Base-by-base conservation (phyloP, 2,113 vertebrate genomes). In the Notechis scutatus region DNA sequence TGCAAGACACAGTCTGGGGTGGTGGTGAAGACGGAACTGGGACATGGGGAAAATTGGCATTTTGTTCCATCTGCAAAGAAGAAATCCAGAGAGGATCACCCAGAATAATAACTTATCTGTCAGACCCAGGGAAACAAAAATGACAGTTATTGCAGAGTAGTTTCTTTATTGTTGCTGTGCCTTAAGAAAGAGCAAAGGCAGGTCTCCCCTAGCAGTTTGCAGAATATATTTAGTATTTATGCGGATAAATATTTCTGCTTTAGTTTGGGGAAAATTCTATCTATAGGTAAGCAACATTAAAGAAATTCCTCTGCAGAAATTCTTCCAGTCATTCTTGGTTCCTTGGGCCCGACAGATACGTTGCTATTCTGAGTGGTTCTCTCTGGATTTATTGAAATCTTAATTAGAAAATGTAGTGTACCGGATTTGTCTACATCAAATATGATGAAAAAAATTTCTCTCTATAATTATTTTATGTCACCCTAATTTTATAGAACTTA, bases 1-100 rank as follows among this genome's bases (percentile, higher is more conserved):
- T 61, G 59, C 59, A 61, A 61, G 59, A 61, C 59, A 61, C 26
- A 61, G 26, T 26, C 59, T 61, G 26, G 26, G 26, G 10, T 9
- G 47, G 0, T 9, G 10, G 24, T 1, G 4, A 24, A 14, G 26
- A 64, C 4, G 4, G 61, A 11, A 64, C 0, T 14, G 4, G 61
- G 11, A n/a, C 3, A n/a, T 64, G 26, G 26, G 61, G 29, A n/a
- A 64, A 64, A 14, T 64, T 64, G 61, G 23, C 61, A 4, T 64
- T 64, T 64, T 64, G 61, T 2, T 64, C 26, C 61, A 29, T 9
- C 26, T n/a, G 61, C 61, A 64, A 64, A 64, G 61, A n/a, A 64
- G 11, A 64, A 64, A n/a, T n/a, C 61, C 61, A 64, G 61, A 61
- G 24, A 29, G 59, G 29, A n/a, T 64, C 61, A 14, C 1, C 61